These are phyloP conservation scores for Vireo altiloquus DNA, from an alignment of 2,113 vertebrate species.

Conservation along the genomic window DNA sequence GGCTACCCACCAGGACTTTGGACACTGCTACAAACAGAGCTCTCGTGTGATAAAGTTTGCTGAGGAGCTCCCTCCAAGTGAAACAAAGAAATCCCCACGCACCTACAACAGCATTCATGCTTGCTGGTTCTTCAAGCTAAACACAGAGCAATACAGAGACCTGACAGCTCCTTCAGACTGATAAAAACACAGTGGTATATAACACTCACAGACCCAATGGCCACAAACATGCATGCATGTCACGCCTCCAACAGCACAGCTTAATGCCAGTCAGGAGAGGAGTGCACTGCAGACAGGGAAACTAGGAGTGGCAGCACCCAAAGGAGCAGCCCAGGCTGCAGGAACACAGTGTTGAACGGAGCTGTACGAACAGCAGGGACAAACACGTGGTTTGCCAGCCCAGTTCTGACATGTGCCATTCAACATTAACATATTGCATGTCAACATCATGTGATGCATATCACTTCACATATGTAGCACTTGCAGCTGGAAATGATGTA, in stretches of 20 bases:
- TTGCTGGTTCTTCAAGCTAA: background rate
- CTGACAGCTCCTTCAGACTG: background rate
- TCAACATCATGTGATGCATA: rapidly evolving
- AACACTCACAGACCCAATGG: background rate
- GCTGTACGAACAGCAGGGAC: rapidly evolving
- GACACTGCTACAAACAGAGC: background rate
- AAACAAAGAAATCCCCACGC: background rate
- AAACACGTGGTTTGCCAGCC: rapidly evolving
- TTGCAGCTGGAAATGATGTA: background rate
- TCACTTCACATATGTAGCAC: background rate
- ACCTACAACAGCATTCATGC: background rate
- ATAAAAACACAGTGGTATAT: background rate
- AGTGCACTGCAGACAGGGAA: background rate
- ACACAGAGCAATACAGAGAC: background rate
- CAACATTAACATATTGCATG: background rate
- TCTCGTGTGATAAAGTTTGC: background rate
- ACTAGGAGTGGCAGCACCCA: background rate
- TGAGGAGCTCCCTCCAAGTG: background rate
- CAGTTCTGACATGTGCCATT: background rate
- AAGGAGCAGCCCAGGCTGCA: background rate
- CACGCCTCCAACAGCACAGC: background rate
- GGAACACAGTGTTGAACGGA: background rate
- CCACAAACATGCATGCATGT: background rate
- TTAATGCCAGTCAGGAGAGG: background rate
- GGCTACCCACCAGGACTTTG: background rate